Conservation (phyloP, 2,113 vertebrate species). For the Heterocephalus glaber region DNA sequence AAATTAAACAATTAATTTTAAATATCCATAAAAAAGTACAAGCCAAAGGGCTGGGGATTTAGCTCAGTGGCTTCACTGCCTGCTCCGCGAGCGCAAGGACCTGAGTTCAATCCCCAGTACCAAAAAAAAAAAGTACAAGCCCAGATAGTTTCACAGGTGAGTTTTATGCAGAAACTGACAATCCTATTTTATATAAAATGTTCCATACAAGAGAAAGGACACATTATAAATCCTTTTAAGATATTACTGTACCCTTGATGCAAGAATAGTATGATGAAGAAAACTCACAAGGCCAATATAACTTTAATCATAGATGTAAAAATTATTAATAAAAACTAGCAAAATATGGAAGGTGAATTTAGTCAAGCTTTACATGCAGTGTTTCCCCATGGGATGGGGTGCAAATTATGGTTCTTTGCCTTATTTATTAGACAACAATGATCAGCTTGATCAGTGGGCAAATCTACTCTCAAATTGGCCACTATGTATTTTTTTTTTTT, state of each 20-base stretch:
- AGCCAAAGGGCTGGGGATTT: no score
- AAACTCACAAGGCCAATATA: not conserved
- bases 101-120: no score
- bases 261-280: not conserved
- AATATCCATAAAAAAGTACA: not conserved
- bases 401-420: not conserved
- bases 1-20: not conserved
- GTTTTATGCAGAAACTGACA: not conserved
- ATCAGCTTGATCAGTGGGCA: not conserved
- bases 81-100: no score
- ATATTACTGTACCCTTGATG: not conserved
- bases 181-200: not conserved
- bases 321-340: not conserved
- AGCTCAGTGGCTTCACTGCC: no score
- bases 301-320: not conserved
- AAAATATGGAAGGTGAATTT: not conserved
- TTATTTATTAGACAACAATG: not conserved
- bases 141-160: not conserved
- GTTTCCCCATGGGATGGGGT: no score
- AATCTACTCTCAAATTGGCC: not conserved
- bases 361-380: not conserved
- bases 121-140: not conserved
- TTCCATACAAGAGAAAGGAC: not conserved
- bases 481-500: not conserved
- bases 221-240: not conserved